Base-by-base conservation (phyloP, 2,888 invertebrate genomes). In the Xylocampa areola region DNA sequence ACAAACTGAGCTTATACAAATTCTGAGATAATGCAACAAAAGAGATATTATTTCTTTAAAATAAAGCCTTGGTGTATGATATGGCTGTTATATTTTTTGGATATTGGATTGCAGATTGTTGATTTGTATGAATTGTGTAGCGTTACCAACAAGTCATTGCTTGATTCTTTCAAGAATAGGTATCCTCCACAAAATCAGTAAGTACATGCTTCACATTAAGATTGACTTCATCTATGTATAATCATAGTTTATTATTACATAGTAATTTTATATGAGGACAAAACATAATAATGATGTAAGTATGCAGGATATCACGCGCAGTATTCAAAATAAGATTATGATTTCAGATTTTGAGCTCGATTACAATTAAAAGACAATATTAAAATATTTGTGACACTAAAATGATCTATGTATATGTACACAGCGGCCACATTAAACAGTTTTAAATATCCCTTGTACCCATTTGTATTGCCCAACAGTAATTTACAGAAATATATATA, bases 331-430 rank as follows among this genome's bases (percentile, higher is more conserved):
- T 50, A 63, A 54, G 32, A 49, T 16, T 25, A 69, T 49, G 36
- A 60, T 68, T 44, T 16, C 45, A 44, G 36, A 47, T 51, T 64
- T 71, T 65, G 68, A 71, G 71, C 61, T 59, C 54, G 32, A 45
- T 67, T 57, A 54, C 10, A 13, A 51, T 57, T 33, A 0, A 53
- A 59, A 48, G n/a, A 35, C 40, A 11, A 33, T 33, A 45, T 36
- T 41, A 47, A 60, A 50, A 40, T 49, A 55, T 59, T 62, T 73
- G 69, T 69, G 73, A 73, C 62, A 51, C 47, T 39, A 44, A 57
- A 58, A 55, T 49, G 36, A 61, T 62, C 36, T 45, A 49, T 59
- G n/a, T n/a, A n/a, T 49, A 41, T 27, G 43, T 23, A 16, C 48
- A 25, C 27, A 54, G 35, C 44, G 33, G 51, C 47, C 53, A 55